These are phyloP conservation scores for Dolichallabes microphthalmus DNA, from an alignment of 2,113 vertebrate genomes.

Conservation along the genomic window DNA sequence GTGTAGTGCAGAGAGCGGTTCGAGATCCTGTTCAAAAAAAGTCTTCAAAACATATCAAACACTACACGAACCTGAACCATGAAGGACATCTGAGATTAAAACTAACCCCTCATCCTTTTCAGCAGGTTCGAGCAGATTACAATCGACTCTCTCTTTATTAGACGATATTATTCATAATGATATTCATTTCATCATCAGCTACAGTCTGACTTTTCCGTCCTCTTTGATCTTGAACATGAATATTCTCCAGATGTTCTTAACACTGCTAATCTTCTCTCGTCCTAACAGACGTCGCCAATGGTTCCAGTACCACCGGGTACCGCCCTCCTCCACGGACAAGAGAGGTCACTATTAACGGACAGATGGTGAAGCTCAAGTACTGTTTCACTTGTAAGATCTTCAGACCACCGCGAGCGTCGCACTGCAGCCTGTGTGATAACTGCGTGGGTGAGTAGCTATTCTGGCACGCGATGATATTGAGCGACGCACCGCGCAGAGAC, in stretches of 20 bases:
- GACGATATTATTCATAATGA: not conserved
- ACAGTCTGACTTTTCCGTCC: not conserved
- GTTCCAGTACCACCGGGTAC: slow-evolving; percentile 86
- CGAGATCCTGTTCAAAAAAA: not conserved
- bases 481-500: not conserved
- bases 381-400: slow-evolving; percentile 99
- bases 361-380: slow-evolving; percentile 96
- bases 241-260: not conserved
- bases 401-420: slow-evolving; percentile 94
- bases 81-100: not conserved
- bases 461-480: not conserved
- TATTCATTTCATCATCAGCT: not conserved
- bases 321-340: slow-evolving; percentile 93
- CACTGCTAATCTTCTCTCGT: not conserved
- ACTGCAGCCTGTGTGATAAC: slow-evolving; percentile 99
- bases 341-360: slow-evolving; percentile 94
- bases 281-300: slow-evolving; percentile 86
- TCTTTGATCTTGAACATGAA: not conserved
- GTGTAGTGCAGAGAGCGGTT: not conserved
- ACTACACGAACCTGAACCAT: not conserved
- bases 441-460: slow-evolving; percentile 85
- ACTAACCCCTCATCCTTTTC: not conserved
- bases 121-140: not conserved
- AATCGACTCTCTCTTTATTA: not conserved
- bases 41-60: not conserved